Conservation (phyloP, 2,888 invertebrate species). For the Netelia virgata region DNA sequence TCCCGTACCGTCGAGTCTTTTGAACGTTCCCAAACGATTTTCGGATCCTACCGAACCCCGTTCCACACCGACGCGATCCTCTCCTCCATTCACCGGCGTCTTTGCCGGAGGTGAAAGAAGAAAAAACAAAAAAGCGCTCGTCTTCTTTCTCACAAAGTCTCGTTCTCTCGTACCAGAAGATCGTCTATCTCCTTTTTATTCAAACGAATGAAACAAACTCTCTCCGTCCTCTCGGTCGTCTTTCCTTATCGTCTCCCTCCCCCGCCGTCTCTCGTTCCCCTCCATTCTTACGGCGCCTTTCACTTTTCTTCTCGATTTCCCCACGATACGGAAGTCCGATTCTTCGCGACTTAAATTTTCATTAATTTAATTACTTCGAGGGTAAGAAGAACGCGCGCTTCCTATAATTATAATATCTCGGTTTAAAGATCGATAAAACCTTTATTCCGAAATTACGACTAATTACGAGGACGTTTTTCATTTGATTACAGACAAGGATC, state of each 20-base stretch:
- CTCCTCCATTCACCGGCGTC: constrained; percentile 76
- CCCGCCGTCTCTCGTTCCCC: background rate
- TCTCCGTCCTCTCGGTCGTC: constrained; percentile 4
- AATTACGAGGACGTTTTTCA: too few species aligned
- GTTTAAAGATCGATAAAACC: too few species aligned
- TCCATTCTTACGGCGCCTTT: constrained; percentile 9
- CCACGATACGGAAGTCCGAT: constrained; percentile 47
- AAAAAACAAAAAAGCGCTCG: background rate
- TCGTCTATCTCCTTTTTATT: background rate
- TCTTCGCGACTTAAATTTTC: background rate
- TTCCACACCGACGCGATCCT: constrained; percentile 70
- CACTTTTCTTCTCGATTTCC: constrained; percentile 31
- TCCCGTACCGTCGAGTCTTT: constrained; percentile 79
- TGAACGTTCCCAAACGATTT: constrained; percentile 81
- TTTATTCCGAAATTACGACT: too few species aligned
- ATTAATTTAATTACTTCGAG: too few species aligned
- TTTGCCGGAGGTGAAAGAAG: constrained; percentile 6
- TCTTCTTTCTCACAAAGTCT: constrained; percentile 2
- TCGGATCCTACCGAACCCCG: constrained; percentile 77
- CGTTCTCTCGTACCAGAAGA: background rate
- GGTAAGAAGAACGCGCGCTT: too few species aligned
- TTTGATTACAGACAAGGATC: constrained; percentile 92
- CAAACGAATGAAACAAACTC: constrained; percentile 46
- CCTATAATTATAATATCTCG: too few species aligned
- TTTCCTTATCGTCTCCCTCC: too few species aligned